A percentile compares a stretch with the other conserved stretches of the same genome.
Evolutionary conservation across 2,113 vertebrate genomes (phyloP).

Genomic region (Hylia prasina): DNA sequence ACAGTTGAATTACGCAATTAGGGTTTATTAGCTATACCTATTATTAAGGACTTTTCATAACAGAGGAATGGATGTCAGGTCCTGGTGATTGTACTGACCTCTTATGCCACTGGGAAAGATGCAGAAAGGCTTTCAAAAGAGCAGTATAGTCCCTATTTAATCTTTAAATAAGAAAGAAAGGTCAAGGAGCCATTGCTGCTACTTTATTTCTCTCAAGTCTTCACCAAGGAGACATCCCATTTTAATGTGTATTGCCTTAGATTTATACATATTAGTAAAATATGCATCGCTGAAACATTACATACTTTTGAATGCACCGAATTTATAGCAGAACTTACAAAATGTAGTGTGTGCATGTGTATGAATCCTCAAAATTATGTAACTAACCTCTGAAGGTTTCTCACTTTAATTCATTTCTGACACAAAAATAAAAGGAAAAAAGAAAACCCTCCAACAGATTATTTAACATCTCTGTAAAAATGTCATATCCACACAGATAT

Average conservation of each 20-base stretch:
- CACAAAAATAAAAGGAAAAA: background rate
- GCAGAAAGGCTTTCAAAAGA: constrained; percentile 30
- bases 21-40: constrained; percentile 18
- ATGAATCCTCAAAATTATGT: background rate
- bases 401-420: background rate
- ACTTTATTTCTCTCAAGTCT: constrained; percentile 27
- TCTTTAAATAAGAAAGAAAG: constrained; percentile 42
- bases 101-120: constrained; percentile 20
- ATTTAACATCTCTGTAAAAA: background rate
- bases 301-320: background rate
- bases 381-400: background rate
- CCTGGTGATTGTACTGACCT: constrained; percentile 24
- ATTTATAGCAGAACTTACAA: background rate
- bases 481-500: background rate
- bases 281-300: background rate
- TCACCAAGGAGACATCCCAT: background rate
- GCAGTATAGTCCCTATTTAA: constrained; percentile 30
- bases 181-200: background rate
- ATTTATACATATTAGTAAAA: background rate
- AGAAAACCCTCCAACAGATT: background rate
- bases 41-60: constrained; percentile 41
- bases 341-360: background rate
- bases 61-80: constrained; percentile 9
- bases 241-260: background rate
- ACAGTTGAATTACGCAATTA: constrained; percentile 39